phyloP scores from a whole-genome alignment of 2,113 vertebrate genomes.

The mouse (Mus musculus) region DNA sequence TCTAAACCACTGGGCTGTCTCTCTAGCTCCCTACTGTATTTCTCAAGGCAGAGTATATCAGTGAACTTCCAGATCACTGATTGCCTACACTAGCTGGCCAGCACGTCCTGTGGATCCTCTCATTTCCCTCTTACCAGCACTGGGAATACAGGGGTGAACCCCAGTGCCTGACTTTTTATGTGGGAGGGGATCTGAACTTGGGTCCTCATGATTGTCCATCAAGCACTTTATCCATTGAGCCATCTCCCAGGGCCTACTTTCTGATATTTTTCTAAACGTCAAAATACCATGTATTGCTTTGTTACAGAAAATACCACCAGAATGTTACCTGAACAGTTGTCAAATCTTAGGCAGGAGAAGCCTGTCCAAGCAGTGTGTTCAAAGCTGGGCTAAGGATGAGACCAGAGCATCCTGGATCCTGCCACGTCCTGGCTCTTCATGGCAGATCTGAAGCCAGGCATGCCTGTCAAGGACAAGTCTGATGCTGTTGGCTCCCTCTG shows the following conservation, averaged over 20 bases:
- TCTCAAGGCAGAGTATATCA: not conserved
- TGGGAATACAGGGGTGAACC: not conserved
- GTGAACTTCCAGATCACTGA: not conserved
- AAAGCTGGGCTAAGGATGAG: not conserved
- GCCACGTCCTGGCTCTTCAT: not conserved
- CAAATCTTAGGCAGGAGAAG: not conserved
- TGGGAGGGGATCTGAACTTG: not conserved
- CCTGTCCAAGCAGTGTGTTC: not conserved
- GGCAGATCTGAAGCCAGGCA: not conserved
- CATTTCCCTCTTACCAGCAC: not conserved
- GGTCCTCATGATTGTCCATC: not conserved
- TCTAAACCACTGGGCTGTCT: not conserved
- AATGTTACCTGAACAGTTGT: not conserved
- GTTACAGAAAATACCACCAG: not conserved
- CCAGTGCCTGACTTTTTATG: not conserved
- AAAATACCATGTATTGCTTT: not conserved
- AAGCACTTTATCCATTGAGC: not conserved
- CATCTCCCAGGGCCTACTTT: not conserved
- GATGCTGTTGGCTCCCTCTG: not conserved
- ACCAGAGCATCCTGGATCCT: not conserved
- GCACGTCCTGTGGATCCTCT: no score
- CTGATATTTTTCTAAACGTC: not conserved
- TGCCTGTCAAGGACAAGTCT: not conserved
- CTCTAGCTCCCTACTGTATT: not conserved
- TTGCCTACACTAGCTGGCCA: not conserved